These are phyloP conservation scores for Colistium nudipinnis DNA, from an alignment of 2,113 vertebrate species.

Conservation along the genomic window DNA sequence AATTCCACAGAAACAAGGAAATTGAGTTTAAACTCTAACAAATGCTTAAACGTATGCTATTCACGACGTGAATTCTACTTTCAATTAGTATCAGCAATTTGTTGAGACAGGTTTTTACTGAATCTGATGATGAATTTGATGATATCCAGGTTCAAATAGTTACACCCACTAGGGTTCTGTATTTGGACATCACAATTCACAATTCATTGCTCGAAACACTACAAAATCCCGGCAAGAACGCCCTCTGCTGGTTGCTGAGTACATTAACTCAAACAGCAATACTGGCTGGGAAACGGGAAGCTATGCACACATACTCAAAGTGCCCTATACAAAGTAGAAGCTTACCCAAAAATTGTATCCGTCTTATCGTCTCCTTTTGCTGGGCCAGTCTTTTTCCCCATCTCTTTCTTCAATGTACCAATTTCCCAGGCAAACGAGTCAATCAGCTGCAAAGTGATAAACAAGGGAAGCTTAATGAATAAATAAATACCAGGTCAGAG, in stretches of 20 bases:
- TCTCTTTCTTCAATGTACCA: constrained; percentile 93
- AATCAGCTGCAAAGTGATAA: constrained; percentile 86
- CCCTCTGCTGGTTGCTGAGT: constrained; percentile 36
- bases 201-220: background rate
- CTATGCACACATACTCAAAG: too few species aligned
- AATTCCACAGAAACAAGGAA: constrained; percentile 3
- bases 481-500: background rate
- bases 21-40: too few species aligned
- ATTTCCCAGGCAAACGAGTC: constrained; percentile 94
- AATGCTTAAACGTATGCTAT: too few species aligned
- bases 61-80: too few species aligned
- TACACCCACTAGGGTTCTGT: background rate
- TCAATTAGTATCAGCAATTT: too few species aligned
- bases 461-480: background rate
- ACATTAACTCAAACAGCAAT: background rate
- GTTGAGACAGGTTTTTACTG: too few species aligned
- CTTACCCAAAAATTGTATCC: constrained; percentile 72
- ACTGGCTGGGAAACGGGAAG: background rate
- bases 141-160: background rate
- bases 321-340: background rate
- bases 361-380: constrained; percentile 72
- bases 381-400: constrained; percentile 85
- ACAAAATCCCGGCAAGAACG: background rate
- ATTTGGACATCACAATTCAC: background rate
- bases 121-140: too few species aligned